Evolutionary conservation across 2,888 invertebrate species (phyloP), one percentile per base, ranked within the genome.

Genomic region (Epinotia nisella): DNA sequence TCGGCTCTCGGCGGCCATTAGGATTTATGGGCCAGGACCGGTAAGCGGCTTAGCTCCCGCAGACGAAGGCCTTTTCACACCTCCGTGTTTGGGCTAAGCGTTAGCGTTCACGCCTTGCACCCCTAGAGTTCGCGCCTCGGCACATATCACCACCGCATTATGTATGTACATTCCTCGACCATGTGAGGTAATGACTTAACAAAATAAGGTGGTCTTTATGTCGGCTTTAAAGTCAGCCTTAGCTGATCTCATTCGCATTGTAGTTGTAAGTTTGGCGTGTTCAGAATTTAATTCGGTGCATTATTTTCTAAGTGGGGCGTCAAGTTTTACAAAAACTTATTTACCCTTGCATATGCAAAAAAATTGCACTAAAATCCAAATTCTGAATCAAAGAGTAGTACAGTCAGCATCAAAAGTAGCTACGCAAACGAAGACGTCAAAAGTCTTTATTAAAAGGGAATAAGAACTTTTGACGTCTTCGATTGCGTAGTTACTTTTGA

Each of bases 81-180:
- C 92, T 93, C 86, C 82, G 83, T 93, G 89, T 93, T 93, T 93
- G 92, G 83, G 80, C 80, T 81, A 81, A 80, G 83, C 80, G 88
- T 93, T 93, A 93, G 89, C 87, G 83, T 92, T 91, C 88, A 93
- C 93, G 90, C 93, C 92, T 91, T 82, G 81, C 83, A 91, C 92
- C 92, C 92, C 85, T 89, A 90, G 88, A 87, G 85, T 89, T 93
- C 90, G 90, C 93, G 87, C 92, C 91, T 92, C 80, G 73, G 74
- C 80, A 93, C 90, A 93, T 93, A 92, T 84, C 91, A 86, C 82
- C 75, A 82, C 77, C 80, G 78, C 85, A 87, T 85, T 91, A 92
- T 90, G 84, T 91, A 87, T 78, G 80, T 76, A 80, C 77, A 82
- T 81, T 82, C 77, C 81, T 82, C 83, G 77, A 75, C 75, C 78